These are phyloP conservation scores for Holcopasites calliopsidis DNA, from an alignment of 1,140 invertebrate genomes.

Conservation along the genomic window DNA sequence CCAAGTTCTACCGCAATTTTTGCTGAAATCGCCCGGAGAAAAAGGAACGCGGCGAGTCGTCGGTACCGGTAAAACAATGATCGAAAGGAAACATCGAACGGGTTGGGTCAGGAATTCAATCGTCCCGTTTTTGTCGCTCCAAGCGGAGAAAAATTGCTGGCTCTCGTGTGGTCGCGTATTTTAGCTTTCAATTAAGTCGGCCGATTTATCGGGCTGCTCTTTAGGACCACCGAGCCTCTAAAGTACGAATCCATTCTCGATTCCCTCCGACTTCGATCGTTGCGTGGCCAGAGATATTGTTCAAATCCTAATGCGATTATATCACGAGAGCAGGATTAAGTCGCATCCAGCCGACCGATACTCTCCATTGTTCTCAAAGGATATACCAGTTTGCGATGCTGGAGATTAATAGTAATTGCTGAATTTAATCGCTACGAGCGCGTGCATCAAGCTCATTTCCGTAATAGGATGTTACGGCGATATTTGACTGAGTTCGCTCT, in stretches of 20 bases:
- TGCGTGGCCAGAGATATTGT: constrained; percentile 41
- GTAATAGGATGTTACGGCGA: constrained; percentile 18
- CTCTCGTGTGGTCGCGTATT: neutral
- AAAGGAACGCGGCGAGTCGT: too few relatives aligned
- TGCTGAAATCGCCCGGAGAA: neutral
- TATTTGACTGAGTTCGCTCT: neutral
- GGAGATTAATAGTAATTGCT: constrained; percentile 29
- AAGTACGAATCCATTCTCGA: constrained; percentile 30
- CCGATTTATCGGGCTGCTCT: neutral
- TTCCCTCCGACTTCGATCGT: constrained; percentile 33
- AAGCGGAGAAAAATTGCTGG: neutral
- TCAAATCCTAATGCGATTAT: constrained; percentile 56
- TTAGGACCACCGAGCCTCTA: constrained; percentile 24
- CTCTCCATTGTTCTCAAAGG: constrained; percentile 41
- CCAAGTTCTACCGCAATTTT: neutral
- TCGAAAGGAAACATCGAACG: neutral
- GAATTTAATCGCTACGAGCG: constrained; percentile 3
- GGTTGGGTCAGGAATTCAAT: neutral
- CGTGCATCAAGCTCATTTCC: constrained; percentile 1
- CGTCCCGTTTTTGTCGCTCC: neutral
- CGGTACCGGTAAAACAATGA: neutral
- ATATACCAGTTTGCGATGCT: neutral
- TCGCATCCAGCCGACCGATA: constrained; percentile 33
- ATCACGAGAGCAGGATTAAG: constrained; percentile 53
- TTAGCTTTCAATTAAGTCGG: constrained; percentile 49